A percentile compares a stretch with the other conserved stretches of the same genome.
These are phyloP conservation scores for Rissa tridactyla DNA, from an alignment of 2,113 vertebrate genomes.

Conservation along the genomic window DNA sequence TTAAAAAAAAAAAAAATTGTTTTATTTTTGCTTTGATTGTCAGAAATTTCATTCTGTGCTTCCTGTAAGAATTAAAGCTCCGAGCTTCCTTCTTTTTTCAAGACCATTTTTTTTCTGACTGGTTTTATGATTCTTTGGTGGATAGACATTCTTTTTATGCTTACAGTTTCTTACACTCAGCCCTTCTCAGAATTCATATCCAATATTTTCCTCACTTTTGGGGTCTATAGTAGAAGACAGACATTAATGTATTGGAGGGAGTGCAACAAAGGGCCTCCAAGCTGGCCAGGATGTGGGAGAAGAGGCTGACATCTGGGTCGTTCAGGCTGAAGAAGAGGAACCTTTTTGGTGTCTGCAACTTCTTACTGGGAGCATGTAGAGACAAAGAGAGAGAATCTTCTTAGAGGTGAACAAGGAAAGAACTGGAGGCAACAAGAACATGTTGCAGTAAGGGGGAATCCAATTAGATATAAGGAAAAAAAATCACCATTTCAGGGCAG, in stretches of 20 bases:
- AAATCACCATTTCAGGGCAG: background rate
- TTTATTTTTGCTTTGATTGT: background rate
- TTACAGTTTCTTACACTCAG: background rate
- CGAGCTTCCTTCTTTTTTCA: background rate
- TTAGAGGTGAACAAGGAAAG: background rate
- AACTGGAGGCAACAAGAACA: background rate
- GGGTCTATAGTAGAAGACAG: background rate
- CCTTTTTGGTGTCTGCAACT: background rate
- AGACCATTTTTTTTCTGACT: fast-evolving
- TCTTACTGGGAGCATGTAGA: background rate
- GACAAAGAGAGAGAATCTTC: background rate
- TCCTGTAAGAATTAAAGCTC: background rate
- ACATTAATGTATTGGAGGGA: background rate
- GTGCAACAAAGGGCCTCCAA: background rate
- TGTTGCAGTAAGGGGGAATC: background rate
- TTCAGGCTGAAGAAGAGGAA: background rate
- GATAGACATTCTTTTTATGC: background rate
- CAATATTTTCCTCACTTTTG: background rate
- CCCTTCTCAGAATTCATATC: background rate
- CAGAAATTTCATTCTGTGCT: background rate
- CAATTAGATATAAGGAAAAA: background rate
- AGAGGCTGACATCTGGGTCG: background rate
- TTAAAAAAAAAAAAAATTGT: background rate
- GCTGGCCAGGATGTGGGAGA: background rate
- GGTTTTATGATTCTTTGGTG: background rate